Conservation (phyloP, 2,113 vertebrate species). For the Budorcas taxicolor region DNA sequence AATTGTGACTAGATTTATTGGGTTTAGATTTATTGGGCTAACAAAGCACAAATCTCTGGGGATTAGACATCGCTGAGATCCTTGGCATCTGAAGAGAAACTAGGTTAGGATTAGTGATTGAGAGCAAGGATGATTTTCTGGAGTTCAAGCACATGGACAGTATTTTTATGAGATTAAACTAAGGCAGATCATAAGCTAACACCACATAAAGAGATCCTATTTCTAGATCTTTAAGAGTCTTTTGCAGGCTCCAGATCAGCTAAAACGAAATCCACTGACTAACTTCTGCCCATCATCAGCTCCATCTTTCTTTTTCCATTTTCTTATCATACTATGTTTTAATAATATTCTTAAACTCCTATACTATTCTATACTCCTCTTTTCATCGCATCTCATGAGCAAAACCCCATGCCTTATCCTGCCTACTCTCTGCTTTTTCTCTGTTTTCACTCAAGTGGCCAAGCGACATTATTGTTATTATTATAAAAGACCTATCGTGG, state of each 20-base stretch:
- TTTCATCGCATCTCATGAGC: neutral
- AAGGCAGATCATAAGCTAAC: neutral
- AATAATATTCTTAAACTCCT: neutral
- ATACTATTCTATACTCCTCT: neutral
- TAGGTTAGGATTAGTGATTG: neutral
- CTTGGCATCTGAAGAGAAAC: neutral
- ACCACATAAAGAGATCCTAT: neutral
- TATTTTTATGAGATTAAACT: neutral
- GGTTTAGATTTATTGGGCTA: neutral
- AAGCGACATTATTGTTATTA: neutral
- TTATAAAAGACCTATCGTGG: neutral
- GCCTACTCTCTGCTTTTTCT: neutral
- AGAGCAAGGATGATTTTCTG: neutral
- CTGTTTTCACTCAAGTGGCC: neutral
- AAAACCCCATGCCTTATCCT: neutral
- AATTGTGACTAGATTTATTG: constrained; percentile 11
- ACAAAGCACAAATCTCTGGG: neutral
- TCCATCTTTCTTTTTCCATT: neutral
- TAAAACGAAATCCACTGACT: neutral
- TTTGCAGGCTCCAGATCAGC: neutral
- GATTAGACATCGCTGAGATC: neutral
- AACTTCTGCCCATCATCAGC: neutral
- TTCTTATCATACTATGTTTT: neutral
- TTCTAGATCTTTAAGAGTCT: neutral
- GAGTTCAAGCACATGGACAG: neutral